Evolutionary conservation across 53 echinoderm and acorn worm genomes (phyloP).

Genomic region (Hippasteria phrygiana): DNA sequence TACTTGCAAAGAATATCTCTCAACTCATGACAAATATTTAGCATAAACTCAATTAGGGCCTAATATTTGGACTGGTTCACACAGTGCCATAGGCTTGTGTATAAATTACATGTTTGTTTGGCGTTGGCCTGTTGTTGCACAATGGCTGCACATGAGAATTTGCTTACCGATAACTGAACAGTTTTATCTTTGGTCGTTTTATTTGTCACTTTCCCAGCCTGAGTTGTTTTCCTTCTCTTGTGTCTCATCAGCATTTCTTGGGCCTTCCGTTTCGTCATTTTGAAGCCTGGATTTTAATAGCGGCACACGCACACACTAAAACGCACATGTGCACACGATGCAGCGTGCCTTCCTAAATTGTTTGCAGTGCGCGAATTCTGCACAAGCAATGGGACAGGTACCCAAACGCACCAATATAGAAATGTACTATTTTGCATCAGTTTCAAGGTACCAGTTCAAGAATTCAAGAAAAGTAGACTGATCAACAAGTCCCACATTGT

Average conservation of each 20-base stretch:
- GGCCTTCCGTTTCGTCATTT: slow-evolving; percentile 72
- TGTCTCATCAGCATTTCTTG: slow-evolving; percentile 63
- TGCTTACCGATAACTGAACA: slow-evolving; percentile 29
- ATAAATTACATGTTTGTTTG: no score
- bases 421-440: neutral
- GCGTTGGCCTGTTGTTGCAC: no score
- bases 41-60: no score
- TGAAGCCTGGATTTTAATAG: neutral
- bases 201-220: slow-evolving; percentile 12
- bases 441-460: neutral
- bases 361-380: no score
- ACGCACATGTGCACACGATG: no score
- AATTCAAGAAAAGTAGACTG: neutral
- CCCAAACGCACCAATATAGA: neutral
- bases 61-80: no score
- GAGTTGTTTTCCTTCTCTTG: slow-evolving; percentile 60
- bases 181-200: slow-evolving; percentile 26
- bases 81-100: no score
- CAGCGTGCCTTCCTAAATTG: no score
- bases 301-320: neutral
- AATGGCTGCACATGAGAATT: neutral
- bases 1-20: no score
- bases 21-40: no score
- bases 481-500: neutral
- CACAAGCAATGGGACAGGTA: no score